These are phyloP conservation scores for Halichoerus grypus DNA, from an alignment of 2,113 vertebrate genomes.

Conservation along the genomic window DNA sequence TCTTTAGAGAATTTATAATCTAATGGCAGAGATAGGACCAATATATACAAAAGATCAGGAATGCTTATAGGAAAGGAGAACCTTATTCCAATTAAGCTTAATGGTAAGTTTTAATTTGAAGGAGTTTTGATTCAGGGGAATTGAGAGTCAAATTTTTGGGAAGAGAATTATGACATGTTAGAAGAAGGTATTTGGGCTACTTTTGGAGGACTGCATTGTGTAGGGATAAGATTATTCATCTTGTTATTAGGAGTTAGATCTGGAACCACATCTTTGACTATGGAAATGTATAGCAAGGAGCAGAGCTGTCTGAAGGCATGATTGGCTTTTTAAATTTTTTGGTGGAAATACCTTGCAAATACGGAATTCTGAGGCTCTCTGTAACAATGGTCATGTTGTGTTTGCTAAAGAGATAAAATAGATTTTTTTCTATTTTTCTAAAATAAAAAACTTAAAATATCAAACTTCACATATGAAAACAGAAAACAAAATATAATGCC, in stretches of 20 bases:
- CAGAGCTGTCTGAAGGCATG: neutral
- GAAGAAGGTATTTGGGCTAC: neutral
- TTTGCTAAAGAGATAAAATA: neutral
- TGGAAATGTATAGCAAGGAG: neutral
- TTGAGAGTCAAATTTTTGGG: neutral
- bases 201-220: neutral
- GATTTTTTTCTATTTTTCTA: neutral
- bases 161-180: conserved; percentile 7
- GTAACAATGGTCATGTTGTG: neutral
- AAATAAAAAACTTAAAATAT: conserved; percentile 33
- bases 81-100: neutral
- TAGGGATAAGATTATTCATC: neutral
- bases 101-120: conserved; percentile 26
- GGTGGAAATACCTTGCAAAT: neutral
- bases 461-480: neutral
- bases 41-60: neutral
- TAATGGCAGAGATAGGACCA: neutral
- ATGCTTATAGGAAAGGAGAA: neutral
- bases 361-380: neutral
- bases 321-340: neutral
- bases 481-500: conserved; percentile 39
- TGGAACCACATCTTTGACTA: neutral
- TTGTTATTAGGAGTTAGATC: neutral
- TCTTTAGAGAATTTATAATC: conserved; percentile 23
- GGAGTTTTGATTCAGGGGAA: conserved; percentile 16